Evolutionary conservation across 2,113 vertebrate genomes (phyloP).

Genomic region (Tenebrosternarchus preto): DNA sequence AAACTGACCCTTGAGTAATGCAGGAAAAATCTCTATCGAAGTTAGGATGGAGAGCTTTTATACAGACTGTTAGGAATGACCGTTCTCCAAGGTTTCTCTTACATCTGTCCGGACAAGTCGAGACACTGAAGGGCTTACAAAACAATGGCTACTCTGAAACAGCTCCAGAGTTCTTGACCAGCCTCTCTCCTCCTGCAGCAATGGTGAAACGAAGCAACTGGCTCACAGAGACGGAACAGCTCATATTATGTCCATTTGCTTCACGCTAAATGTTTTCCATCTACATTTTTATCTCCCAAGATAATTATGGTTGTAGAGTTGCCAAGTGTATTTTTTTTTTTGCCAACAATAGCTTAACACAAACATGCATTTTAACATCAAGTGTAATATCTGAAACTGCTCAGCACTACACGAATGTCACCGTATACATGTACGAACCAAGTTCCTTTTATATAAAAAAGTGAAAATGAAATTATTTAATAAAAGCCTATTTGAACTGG

Average conservation of each 20-base stretch:
- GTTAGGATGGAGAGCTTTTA: background rate
- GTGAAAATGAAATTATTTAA: background rate
- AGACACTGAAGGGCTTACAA: background rate
- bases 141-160: background rate
- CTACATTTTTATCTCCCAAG: background rate
- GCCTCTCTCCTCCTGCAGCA: background rate
- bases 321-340: constrained; percentile 38
- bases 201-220: background rate
- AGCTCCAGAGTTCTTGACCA: constrained; percentile 9
- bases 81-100: background rate
- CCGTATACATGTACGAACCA: background rate
- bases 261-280: background rate
- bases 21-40: background rate
- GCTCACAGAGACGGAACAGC: background rate
- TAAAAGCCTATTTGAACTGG: background rate
- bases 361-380: background rate
- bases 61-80: background rate
- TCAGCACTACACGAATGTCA: background rate
- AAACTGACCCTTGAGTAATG: constrained; percentile 76
- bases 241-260: background rate
- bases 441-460: constrained; percentile 16
- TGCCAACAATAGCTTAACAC: constrained; percentile 35
- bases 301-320: constrained; percentile 12
- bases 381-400: background rate
- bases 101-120: background rate